Evolutionary conservation across 1,140 invertebrate species (phyloP).

Genomic region (Heliconius eleuchia): DNA sequence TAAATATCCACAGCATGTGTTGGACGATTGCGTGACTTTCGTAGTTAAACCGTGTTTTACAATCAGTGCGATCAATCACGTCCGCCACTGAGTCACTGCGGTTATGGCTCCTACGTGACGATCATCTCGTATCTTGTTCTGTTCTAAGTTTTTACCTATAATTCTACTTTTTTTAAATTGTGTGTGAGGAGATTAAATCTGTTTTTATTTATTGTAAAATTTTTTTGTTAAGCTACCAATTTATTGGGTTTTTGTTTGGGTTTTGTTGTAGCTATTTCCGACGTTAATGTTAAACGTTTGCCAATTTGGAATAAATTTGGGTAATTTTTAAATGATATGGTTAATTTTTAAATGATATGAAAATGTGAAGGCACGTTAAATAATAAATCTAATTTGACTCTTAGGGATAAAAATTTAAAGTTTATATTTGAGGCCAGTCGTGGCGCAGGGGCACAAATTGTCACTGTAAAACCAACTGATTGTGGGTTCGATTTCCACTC

Average conservation of each 20-base stretch:
- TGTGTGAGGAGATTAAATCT: background rate
- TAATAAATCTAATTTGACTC: background rate
- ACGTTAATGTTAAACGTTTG: background rate
- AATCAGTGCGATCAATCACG: slow-evolving; percentile 19
- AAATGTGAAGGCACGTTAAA: background rate
- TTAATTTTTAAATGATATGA: background rate
- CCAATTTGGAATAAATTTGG: background rate
- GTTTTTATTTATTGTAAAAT: background rate
- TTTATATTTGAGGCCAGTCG: no score
- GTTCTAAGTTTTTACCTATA: background rate
- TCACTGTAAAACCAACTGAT: no score
- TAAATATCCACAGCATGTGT: background rate
- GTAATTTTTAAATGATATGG: background rate
- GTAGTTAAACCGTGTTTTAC: background rate
- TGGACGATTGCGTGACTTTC: slow-evolving; percentile 17
- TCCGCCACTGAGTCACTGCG: slow-evolving; percentile 24
- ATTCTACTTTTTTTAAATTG: background rate
- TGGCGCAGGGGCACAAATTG: no score
- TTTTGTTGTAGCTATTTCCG: background rate
- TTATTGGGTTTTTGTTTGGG: background rate
- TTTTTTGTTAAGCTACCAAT: background rate
- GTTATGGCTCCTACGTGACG: slow-evolving; percentile 26
- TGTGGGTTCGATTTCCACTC: no score
- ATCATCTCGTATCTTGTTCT: slow-evolving; percentile 1
- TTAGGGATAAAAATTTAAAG: no score